Evolutionary conservation across 1,140 invertebrate genomes (phyloP), one percentile per base, ranked within the genome.

Genomic region (Drosophila tristis): DNA sequence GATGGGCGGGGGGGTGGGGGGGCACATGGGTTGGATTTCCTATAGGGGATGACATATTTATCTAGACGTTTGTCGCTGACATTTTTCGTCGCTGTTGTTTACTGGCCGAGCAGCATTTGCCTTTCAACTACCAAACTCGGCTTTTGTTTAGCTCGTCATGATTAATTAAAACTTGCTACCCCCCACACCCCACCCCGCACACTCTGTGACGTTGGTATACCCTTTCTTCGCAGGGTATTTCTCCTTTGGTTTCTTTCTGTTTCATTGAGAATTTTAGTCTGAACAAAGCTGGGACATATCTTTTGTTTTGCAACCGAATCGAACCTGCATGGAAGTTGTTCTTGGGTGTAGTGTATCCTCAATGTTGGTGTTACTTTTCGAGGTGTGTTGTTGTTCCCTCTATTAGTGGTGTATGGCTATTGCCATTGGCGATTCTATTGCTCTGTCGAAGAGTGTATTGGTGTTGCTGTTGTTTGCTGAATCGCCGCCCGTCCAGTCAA

Each of bases 21-120:
- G 42, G 49, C 2, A 5, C 26, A n/a, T 39, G 50, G 45, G 51
- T 20, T 61, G 51, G 31, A 35, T 42, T 50, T 54, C 16, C 48
- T 42, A 51, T 58, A 74, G 78, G 71, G 61, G 72, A 67, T 89
- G 84, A 90, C 84, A 90, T 84, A 90, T 89, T 89, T 89, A 90
- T 90, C 76, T 89, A 90, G 79, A 87, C 72, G 62, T 79, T 87
- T 81, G 74, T 80, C 85, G 70, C 50, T 87, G 81, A 71, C 82
- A 87, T 87, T 81, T 74, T 76, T 39, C 35, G 35, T 13, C 35
- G 35, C 35, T 39, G 35, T 39, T 74, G 74, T 65, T 70, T 77
- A 29, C 56, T 76, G 71, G 64, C 78, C 63, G 57, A 53, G 49
- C 35, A 63, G 51, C 65, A 26, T 48, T 70, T 70, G 53, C 35